A percentile compares a stretch with the other conserved stretches of the same genome.
These are phyloP conservation scores for Hyles vespertilio DNA, from an alignment of 1,140 invertebrate species.

Conservation along the genomic window DNA sequence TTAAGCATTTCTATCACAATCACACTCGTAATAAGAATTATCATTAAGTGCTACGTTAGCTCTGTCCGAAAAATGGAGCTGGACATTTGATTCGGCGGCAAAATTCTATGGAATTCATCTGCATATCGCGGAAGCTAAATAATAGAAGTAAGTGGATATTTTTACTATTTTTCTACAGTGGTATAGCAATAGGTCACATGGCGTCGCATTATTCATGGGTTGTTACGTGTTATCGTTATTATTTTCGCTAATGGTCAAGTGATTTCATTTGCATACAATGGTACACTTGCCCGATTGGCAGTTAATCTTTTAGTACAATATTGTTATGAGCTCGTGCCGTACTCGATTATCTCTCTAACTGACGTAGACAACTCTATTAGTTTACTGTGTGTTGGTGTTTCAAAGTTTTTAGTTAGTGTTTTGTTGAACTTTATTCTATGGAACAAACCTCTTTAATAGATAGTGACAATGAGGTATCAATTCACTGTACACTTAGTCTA, in stretches of 20 bases:
- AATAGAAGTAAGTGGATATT: constrained; percentile 52
- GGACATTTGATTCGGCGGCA: constrained; percentile 34
- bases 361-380: constrained; percentile 7
- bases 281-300: constrained; percentile 44
- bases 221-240: constrained; percentile 44
- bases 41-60: constrained; percentile 18
- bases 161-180: constrained; percentile 37
- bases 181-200: constrained; percentile 38
- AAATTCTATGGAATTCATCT: constrained; percentile 60
- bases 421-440: constrained; percentile 20
- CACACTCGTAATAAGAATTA: constrained; percentile 7
- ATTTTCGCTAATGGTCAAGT: constrained; percentile 55
- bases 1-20: constrained; percentile 20
- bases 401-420: constrained; percentile 10
- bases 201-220: constrained; percentile 31
- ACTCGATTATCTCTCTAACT: constrained; percentile 16
- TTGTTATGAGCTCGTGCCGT: constrained; percentile 15
- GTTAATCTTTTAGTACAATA: constrained; percentile 23
- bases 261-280: constrained; percentile 68
- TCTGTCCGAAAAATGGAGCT: constrained; percentile 37
- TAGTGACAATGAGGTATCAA: constrained; percentile 44
- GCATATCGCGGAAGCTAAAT: constrained; percentile 40
- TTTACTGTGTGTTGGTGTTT: constrained; percentile 5
- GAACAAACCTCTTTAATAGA: constrained; percentile 36
- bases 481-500: not conserved